Conservation (phyloP, 2,797 vertebrate genomes). For the Urophycis tenuis region DNA sequence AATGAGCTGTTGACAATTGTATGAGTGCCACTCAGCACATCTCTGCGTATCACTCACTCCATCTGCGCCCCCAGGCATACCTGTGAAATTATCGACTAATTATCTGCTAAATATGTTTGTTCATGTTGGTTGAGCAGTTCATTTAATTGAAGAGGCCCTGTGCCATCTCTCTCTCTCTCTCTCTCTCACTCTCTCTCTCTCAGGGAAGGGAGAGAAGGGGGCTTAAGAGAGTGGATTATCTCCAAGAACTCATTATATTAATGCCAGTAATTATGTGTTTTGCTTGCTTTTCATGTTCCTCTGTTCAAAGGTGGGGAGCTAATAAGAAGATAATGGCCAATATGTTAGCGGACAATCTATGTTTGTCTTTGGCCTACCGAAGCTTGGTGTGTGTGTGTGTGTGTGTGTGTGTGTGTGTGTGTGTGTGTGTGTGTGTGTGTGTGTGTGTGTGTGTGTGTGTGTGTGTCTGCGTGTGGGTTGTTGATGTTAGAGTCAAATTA, state of each 20-base stretch:
- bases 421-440: slow-evolving; percentile 32
- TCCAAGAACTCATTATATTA: slow-evolving; percentile 79
- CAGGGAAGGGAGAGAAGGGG: slow-evolving; percentile 41
- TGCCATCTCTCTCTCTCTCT: slow-evolving; percentile 45
- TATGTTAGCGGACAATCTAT: slow-evolving; percentile 63
- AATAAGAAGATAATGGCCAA: slow-evolving; percentile 69
- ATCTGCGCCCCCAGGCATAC: slow-evolving; percentile 77
- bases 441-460: slow-evolving; percentile 17
- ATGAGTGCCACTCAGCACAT: slow-evolving; percentile 44
- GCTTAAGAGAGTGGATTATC: slow-evolving; percentile 76
- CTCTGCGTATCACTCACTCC: slow-evolving; percentile 68
- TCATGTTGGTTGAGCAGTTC: slow-evolving; percentile 76
- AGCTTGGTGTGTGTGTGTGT: slow-evolving; percentile 48
- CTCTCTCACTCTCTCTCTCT: slow-evolving; percentile 44
- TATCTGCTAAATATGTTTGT: slow-evolving; percentile 84
- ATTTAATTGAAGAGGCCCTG: slow-evolving; percentile 74
- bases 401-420: slow-evolving; percentile 15
- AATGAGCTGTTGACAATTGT: background rate
- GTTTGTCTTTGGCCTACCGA: slow-evolving; percentile 62
- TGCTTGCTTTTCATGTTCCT: slow-evolving; percentile 74
- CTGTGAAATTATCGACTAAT: slow-evolving; percentile 84
- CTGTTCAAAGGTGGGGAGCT: slow-evolving; percentile 69
- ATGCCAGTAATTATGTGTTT: slow-evolving; percentile 85
- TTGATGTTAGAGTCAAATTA: background rate
- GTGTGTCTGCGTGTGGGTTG: background rate